These are phyloP conservation scores for Meriones unguiculatus DNA, from an alignment of 2,113 vertebrate genomes.

Conservation along the genomic window DNA sequence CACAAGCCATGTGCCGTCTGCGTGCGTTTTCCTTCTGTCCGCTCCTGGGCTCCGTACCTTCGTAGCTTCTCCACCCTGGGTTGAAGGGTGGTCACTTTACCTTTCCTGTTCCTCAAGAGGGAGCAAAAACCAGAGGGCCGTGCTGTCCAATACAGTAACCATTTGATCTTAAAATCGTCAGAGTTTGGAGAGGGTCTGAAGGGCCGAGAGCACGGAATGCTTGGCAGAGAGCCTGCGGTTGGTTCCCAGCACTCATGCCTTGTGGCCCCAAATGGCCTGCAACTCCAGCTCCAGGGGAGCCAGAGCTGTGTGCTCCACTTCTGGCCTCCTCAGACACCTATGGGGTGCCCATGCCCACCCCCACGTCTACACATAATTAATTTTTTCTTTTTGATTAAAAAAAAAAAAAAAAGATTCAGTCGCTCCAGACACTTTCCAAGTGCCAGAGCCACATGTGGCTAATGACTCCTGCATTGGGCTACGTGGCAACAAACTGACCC, in stretches of 20 bases:
- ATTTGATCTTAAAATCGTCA: neutral
- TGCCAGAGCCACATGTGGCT: neutral
- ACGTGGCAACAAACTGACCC: neutral
- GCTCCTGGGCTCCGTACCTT: neutral
- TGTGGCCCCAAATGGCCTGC: neutral
- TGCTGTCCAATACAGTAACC: neutral
- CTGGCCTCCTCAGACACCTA: neutral
- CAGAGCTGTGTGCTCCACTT: neutral
- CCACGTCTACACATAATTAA: no score
- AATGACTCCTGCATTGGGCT: neutral
- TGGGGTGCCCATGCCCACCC: neutral
- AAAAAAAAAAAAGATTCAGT: neutral
- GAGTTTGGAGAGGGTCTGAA: neutral
- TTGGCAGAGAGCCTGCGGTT: neutral
- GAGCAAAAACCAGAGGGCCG: neutral
- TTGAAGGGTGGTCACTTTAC: neutral
- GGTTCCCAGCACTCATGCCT: neutral
- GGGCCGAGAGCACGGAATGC: neutral
- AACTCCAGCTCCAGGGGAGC: neutral
- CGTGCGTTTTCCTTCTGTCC: neutral
- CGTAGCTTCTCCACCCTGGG: neutral
- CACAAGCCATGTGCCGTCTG: neutral
- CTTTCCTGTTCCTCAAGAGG: neutral
- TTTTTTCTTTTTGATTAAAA: neutral
- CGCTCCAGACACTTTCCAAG: neutral